Evolutionary conservation across 1,140 invertebrate genomes (phyloP).

Genomic region (Idris sp.): DNA sequence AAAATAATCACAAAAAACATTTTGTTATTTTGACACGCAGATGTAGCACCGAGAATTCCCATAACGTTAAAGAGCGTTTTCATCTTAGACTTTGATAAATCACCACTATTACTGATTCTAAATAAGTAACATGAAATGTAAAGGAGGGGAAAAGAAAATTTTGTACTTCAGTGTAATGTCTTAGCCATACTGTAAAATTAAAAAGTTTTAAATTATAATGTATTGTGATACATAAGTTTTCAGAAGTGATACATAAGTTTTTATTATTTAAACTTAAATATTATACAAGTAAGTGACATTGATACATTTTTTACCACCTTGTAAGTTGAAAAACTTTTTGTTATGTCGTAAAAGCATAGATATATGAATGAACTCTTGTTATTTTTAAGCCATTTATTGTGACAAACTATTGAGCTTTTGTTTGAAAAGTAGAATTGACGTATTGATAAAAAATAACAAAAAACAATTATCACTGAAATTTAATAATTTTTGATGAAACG

Average conservation of each 20-base stretch:
- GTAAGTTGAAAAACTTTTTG: conserved; percentile 26
- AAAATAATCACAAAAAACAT: conserved; percentile 59
- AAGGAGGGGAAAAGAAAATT: too few species aligned
- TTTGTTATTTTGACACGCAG: conserved; percentile 42
- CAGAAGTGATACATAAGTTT: too few species aligned
- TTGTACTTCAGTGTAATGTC: too few species aligned
- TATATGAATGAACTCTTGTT: too few species aligned
- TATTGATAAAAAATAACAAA: too few species aligned
- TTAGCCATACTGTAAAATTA: conserved; percentile 14
- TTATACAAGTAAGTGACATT: conserved; percentile 30
- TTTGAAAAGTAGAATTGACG: too few species aligned
- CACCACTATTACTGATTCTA: conserved; percentile 22
- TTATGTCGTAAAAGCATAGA: conserved; percentile 1
- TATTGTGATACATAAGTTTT: conserved; percentile 32
- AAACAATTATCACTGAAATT: too few species aligned
- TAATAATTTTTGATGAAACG: too few species aligned
- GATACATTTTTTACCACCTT: conserved; percentile 32
- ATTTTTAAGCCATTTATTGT: too few species aligned
- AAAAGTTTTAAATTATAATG: conserved; percentile 37
- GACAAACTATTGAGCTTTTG: too few species aligned
- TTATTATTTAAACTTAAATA: too few species aligned
- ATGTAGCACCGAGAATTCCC: conserved; percentile 32
- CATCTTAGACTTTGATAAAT: conserved; percentile 46
- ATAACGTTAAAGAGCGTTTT: conserved; percentile 30
- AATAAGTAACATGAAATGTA: conserved; percentile 37